These are phyloP conservation scores for Melolontha melolontha DNA, from an alignment of 2,888 invertebrate genomes.

Conservation along the genomic window DNA sequence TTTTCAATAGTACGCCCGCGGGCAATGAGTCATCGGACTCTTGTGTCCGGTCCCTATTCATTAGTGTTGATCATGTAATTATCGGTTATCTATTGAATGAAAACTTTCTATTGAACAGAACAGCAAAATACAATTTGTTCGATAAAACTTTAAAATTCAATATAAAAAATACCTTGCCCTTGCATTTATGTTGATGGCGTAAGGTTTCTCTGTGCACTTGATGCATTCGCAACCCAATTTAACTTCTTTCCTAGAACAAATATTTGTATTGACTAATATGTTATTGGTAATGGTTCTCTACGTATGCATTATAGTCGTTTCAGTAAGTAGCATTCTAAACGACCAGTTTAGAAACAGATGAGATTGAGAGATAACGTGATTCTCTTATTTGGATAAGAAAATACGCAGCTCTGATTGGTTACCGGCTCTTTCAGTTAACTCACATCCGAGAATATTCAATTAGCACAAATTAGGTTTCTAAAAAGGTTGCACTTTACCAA, in stretches of 20 bases:
- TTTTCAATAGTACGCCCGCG: no score
- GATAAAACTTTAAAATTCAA: no score
- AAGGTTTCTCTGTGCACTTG: no score
- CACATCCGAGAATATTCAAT: constrained; percentile 24
- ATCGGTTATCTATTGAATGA: no score
- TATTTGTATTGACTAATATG: constrained; percentile 26
- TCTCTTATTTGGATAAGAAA: constrained; percentile 32
- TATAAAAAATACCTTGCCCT: no score
- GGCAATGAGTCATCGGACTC: no score
- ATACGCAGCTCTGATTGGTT: constrained; percentile 24
- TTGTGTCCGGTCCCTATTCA: no score
- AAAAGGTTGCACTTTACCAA: constrained; percentile 10
- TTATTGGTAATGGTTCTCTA: constrained; percentile 15
- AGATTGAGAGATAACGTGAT: constrained; percentile 32
- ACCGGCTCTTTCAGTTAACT: constrained; percentile 2
- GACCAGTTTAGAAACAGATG: constrained; percentile 12
- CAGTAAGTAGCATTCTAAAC: constrained; percentile 17
- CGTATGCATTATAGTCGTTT: constrained; percentile 11
- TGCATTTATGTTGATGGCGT: no score
- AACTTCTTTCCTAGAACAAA: constrained; percentile 23
- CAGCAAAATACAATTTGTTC: no score
- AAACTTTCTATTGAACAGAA: no score
- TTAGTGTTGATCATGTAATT: no score
- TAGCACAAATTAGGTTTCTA: constrained; percentile 13
- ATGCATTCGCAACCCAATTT: constrained; percentile 11